Evolutionary conservation across 2,888 invertebrate species (phyloP).

Genomic region (Thumatha senex): DNA sequence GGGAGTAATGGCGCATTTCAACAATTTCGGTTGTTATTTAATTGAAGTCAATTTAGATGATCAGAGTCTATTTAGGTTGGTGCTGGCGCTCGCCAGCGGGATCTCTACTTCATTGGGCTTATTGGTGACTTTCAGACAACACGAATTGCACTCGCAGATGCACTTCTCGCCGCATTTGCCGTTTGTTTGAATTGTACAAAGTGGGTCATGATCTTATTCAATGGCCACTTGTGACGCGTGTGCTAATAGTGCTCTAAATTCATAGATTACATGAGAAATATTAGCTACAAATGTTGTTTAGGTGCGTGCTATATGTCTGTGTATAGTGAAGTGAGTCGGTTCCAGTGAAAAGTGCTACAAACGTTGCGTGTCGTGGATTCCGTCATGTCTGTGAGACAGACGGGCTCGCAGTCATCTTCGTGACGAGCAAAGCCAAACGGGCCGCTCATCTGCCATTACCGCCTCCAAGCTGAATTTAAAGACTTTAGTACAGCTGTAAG

Average conservation of each 20-base stretch:
- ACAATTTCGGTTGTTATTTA: conserved; percentile 84
- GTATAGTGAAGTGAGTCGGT: conserved; percentile 23
- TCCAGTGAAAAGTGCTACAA: conserved; percentile 19
- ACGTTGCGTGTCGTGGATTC: conserved; percentile 19
- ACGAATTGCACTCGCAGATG: conserved; percentile 82
- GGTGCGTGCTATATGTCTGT: conserved; percentile 16
- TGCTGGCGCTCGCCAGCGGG: conserved; percentile 82
- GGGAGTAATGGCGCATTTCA: conserved; percentile 84
- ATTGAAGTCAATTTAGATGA: conserved; percentile 84
- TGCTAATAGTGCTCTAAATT: conserved; percentile 22
- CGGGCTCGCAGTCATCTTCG: conserved; percentile 10
- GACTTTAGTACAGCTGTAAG: conserved; percentile 4
- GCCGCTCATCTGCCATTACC: conserved; percentile 2
- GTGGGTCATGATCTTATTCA: conserved; percentile 45
- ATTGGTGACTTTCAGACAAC: conserved; percentile 83
- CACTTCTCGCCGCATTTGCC: conserved; percentile 75
- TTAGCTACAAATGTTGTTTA: conserved; percentile 6
- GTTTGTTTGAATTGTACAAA: conserved; percentile 45
- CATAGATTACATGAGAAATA: conserved; percentile 7
- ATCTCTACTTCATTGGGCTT: conserved; percentile 83
- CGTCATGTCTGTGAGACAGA: conserved; percentile 11
- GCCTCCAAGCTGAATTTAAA: conserved; percentile 3
- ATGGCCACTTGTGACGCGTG: conserved; percentile 13
- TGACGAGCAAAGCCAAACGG: conserved; percentile 18
- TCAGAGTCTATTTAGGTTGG: conserved; percentile 84